Evolutionary conservation across 2,888 invertebrate genomes (phyloP), one percentile per base, ranked within the genome.

Genomic region (Ophioninae sp.): DNA sequence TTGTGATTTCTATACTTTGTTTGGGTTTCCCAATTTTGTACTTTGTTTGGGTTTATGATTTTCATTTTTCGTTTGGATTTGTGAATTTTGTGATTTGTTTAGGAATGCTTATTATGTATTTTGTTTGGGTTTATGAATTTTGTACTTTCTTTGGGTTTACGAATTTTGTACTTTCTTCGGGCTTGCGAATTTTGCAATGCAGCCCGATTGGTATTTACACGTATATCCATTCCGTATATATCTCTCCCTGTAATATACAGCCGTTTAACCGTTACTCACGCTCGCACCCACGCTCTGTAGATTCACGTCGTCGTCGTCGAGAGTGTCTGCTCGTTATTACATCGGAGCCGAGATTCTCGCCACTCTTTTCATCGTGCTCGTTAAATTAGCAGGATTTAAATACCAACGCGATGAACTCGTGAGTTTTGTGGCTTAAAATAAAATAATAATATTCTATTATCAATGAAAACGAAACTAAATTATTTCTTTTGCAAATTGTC

Each of bases 191-290:
- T 73, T 79, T 76, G 68, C 69, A 61, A 30, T 30, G 77, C 73
- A 81, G 68, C 58, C 65, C 81, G 81, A 81, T 83, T 81, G 81
- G 9, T 59, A 0, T 65, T 78, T 64, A 77, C 72, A 75, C 76
- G 65, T 78, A 64, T 77, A 73, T 77, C 63, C 80, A 79, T 69
- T 72, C 71, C 65, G 56, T 37, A 51, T 56, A 39, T 37, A 51
- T 63, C 30, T 61, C 68, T 67, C 23, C 61, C 51, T 20, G 58
- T 82, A 73, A 68, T 82, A 56, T 77, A 63, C 63, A 77, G 22
- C 61, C 73, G 74, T 67, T 84, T 75, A 67, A 81, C 81, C 83
- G 81, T 84, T 84, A 81, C 44, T 85, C 69, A 69, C 82, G 81
- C 72, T 76, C 67, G 58, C 58, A 80, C 82, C 73, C 79, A 74